Evolutionary conservation across 2,888 invertebrate genomes (phyloP), one percentile per base, ranked within the genome.

Genomic region (Clusia tigrina): DNA sequence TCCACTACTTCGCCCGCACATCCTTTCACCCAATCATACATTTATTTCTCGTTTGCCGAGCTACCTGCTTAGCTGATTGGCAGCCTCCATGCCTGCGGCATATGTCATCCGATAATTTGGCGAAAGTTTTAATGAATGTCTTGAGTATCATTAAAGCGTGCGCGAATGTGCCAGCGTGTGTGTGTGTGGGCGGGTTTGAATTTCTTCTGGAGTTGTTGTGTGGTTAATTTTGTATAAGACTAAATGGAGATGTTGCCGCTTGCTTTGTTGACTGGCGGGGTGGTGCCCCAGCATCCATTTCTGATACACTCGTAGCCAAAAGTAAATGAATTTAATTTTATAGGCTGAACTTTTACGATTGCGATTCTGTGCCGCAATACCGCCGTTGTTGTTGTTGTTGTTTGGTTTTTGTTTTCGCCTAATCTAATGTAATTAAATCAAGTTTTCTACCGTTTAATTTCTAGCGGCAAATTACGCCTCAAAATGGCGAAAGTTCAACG

Each of bases 311-410:
- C n/a, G 38, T 38, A 38, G 42, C 20, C 55, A 38, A 38, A 55
- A 55, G 55, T 53, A 60, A 59, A 63, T 60, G 56, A 60, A 60
- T 60, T 63, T 60, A 63, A 60, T 63, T 63, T 63, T 53, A 63
- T 63, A 56, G 51, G 32, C 60, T 53, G 56, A 62, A 59, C 38
- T 63, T 63, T 60, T 56, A 58, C 32, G 51, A 63, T 37, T 46
- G 23, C 12, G 6, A 20, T 38, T 10, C 22, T 23, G 18, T 38
- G 24, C 54, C 23, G 24, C 26, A 3, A 3, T 5, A 23, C 18
- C 5, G 18, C 5, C 20, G 9, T 10, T 48, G 2, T 52, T n/a
- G 52, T 10, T 52, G n/a, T 23, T 22, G 22, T 12, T 10, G 6
- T n/a, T n/a, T 6, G n/a, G 3, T 25, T 55, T 15, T 12, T 55